Evolutionary conservation across 2,113 vertebrate genomes (phyloP), one percentile per base, ranked within the genome.

Genomic region (Lophius piscatorius): DNA sequence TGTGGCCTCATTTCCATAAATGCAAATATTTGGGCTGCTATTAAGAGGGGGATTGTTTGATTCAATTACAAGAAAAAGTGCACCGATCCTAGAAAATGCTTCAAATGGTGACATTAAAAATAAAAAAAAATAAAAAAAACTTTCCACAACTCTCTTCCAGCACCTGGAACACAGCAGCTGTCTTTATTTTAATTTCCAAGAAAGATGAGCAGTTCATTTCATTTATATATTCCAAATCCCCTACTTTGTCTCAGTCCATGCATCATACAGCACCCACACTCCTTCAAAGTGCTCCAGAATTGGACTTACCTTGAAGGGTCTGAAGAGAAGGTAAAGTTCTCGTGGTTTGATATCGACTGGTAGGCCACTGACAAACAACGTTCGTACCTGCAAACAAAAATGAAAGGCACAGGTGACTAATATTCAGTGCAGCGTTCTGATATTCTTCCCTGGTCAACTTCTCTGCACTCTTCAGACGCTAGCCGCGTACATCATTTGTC

Each of bases 291-390:
- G 1, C 0, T 46, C 22, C 34, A 9, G 26, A n/a, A 14, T 7
- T 23, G 5, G 11, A 49, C 91, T 90, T 82, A 95, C 97, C 95
- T 99, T 98, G 80, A 98, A 99, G 0, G 97, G 96, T 89, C 97
- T 92, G 83, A 98, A 99, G 39, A 99, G 94, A 52, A 99, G 91
- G 80, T 99, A 99, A 29, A 98, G 95, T 71, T 99, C 97, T 84
- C 97, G 92, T 50, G 97, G 96, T 74, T 98, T 99, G 88, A 99
- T 97, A 60, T 99, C 97, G 63, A 97, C 94, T 5, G 97, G 97
- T 50, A 99, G 92, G 23, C 97, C 97, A 78, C 97, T 99, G 87
- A 99, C 96, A 73, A 99, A 99, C 55, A 99, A 91, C 0, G 96
- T 99, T 63, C 96, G 87, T 31, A 92, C 91, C 91, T 92, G 63